phyloP scores from a whole-genome alignment of 2,888 invertebrate species.

The Agonopterix subpropinquella region DNA sequence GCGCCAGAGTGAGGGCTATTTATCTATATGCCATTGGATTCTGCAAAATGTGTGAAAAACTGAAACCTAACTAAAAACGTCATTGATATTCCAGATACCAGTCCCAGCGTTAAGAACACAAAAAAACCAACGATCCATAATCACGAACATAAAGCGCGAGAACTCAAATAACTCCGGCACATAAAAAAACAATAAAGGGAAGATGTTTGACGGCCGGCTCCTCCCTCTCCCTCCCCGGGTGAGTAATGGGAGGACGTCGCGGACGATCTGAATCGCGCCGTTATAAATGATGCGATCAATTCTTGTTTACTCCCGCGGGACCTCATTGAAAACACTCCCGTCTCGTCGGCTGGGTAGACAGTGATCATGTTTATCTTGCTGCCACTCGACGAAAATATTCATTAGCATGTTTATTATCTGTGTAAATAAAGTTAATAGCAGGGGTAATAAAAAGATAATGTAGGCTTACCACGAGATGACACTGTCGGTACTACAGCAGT shows the following conservation, averaged over 20 bases:
- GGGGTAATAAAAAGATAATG: too few species aligned
- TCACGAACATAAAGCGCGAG: background rate
- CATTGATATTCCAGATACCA: too few species aligned
- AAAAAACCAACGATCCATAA: background rate
- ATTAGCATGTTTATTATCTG: too few species aligned
- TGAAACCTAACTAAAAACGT: too few species aligned
- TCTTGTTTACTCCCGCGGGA: conserved; percentile 47
- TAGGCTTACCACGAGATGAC: too few species aligned
- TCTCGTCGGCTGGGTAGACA: background rate
- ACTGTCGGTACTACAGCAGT: too few species aligned
- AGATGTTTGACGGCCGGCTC: conserved; percentile 34
- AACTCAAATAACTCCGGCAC: conserved; percentile 14
- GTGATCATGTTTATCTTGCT: background rate
- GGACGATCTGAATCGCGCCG: conserved; percentile 54
- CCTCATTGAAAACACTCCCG: conserved; percentile 13
- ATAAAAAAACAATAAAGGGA: conserved; percentile 57
- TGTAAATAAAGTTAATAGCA: too few species aligned
- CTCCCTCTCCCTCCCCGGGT: conserved; percentile 4
- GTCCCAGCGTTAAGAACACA: background rate
- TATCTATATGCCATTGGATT: too few species aligned
- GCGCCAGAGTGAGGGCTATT: too few species aligned
- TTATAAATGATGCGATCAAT: conserved; percentile 67
- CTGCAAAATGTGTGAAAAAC: too few species aligned
- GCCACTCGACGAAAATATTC: background rate
- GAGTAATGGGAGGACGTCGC: conserved; percentile 28